Conservation (phyloP, 1,140 invertebrate species). For the Archivesica marissinica region DNA sequence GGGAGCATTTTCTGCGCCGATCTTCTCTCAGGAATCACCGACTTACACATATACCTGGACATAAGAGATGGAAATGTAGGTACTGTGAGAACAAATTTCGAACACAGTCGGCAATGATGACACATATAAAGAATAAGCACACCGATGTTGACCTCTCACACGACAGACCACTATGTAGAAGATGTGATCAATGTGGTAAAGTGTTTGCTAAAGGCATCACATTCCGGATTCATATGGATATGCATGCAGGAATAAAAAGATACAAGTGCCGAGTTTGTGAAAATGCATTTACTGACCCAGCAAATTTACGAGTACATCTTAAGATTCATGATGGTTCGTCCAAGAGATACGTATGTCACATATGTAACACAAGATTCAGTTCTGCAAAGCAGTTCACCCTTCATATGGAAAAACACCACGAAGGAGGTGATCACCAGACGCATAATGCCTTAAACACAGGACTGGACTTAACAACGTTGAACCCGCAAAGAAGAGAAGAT, state of each 20-base stretch:
- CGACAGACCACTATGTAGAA: slow-evolving; percentile 22
- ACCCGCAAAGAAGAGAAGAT: neutral
- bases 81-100: slow-evolving; percentile 7
- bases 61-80: slow-evolving; percentile 18
- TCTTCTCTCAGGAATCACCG: slow-evolving; percentile 18
- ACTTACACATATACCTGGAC: neutral
- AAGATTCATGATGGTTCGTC: slow-evolving; percentile 14
- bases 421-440: neutral
- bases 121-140: slow-evolving; percentile 24
- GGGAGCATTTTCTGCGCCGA: neutral
- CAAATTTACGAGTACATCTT: neutral
- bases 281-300: slow-evolving; percentile 29
- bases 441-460: neutral
- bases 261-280: slow-evolving; percentile 2
- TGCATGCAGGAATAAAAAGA: slow-evolving; percentile 27
- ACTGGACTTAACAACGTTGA: neutral
- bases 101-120: slow-evolving; percentile 31
- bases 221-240: slow-evolving; percentile 3
- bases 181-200: slow-evolving; percentile 25
- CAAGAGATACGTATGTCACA: neutral
- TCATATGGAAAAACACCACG: neutral
- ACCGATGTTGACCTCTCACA: slow-evolving; percentile 6
- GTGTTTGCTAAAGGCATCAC: neutral
- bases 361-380: neutral
- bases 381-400: slow-evolving; percentile 2